Conservation (phyloP, 2,888 invertebrate species). For the Drosophila maculinotata region DNA sequence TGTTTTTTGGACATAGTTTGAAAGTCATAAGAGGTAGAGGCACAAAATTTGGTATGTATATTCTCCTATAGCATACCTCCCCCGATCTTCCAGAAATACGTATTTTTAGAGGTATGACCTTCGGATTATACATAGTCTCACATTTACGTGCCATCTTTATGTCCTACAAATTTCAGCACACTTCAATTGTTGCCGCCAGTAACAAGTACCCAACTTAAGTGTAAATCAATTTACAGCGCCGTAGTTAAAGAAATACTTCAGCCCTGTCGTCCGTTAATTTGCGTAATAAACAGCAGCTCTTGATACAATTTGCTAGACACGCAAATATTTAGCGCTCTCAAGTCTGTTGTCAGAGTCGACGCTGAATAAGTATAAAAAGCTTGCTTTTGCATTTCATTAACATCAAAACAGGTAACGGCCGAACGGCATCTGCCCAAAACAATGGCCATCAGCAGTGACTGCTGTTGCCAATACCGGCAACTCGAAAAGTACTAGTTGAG, state of each 20-base stretch:
- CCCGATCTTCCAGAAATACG: too few species aligned
- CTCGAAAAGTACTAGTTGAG: slow-evolving; percentile 3
- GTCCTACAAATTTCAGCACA: not conserved
- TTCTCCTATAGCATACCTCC: too few species aligned
- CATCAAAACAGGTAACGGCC: slow-evolving; percentile 67
- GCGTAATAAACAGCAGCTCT: slow-evolving; percentile 30
- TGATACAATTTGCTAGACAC: slow-evolving; percentile 52
- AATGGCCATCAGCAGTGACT: slow-evolving; percentile 20
- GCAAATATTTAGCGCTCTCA: slow-evolving; percentile 38
- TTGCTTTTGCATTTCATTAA: slow-evolving; percentile 75
- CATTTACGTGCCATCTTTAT: not conserved
- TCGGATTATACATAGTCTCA: too few species aligned
- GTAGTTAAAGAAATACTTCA: slow-evolving; percentile 15
- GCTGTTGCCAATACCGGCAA: slow-evolving; percentile 15
- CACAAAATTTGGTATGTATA: too few species aligned
- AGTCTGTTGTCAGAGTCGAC: slow-evolving; percentile 8
- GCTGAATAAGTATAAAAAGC: slow-evolving; percentile 25
- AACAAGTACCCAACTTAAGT: not conserved
- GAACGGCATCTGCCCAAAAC: slow-evolving; percentile 27
- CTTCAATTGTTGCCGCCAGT: not conserved
- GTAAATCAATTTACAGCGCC: not conserved
- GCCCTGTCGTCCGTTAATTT: slow-evolving; percentile 23
- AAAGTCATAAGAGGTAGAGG: too few species aligned
- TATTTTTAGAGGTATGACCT: too few species aligned
- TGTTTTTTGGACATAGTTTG: too few species aligned